Evolutionary conservation across 2,113 vertebrate genomes (phyloP).

Genomic region (Nettapus auritus): DNA sequence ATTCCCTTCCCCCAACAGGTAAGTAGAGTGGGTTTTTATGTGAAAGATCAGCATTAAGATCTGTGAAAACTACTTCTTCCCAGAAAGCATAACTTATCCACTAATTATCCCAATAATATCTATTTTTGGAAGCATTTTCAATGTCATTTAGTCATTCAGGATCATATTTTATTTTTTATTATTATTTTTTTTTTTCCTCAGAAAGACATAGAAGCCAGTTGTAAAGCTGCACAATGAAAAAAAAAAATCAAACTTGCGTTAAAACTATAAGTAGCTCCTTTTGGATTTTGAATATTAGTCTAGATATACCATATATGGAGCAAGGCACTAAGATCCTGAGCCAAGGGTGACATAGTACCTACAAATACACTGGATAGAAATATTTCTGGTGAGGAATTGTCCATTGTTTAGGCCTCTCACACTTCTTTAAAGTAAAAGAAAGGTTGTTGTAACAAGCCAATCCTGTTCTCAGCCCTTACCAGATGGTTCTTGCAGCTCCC

Average conservation of each 20-base stretch:
- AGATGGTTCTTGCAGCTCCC: neutral
- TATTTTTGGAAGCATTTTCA: neutral
- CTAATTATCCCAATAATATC: neutral
- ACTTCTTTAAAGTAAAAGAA: neutral
- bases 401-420: neutral
- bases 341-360: neutral
- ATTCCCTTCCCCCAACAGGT: neutral
- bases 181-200: neutral
- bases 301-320: accelerated
- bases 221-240: neutral
- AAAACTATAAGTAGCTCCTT: neutral
- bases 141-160: neutral
- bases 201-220: neutral
- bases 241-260: neutral
- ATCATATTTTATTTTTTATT: neutral
- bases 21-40: neutral
- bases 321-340: no score
- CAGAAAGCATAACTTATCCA: neutral
- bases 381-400: neutral
- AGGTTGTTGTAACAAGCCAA: accelerated
- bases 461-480: accelerated
- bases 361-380: neutral
- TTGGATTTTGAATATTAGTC: neutral
- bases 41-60: neutral
- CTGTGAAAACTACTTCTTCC: neutral